Evolutionary conservation across 2,888 invertebrate genomes (phyloP).

Genomic region (Eugnorisma glareosa): DNA sequence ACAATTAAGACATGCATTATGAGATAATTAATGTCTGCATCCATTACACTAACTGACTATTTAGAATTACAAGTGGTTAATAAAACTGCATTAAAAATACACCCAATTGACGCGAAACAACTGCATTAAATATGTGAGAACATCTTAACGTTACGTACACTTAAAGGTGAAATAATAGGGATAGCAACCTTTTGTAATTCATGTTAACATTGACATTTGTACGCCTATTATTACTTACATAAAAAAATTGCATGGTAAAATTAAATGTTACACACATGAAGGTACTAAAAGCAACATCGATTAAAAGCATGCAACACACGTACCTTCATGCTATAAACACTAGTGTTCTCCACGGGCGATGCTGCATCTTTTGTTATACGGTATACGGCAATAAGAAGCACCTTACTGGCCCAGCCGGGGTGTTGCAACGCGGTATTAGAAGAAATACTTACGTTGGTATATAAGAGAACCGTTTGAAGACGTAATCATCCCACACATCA

Average conservation of each 20-base stretch:
- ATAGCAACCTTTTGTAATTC: conserved; percentile 78
- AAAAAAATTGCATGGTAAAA: conserved; percentile 78
- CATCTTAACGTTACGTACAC: conserved; percentile 27
- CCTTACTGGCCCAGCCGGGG: conserved; percentile 71
- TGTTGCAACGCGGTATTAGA: conserved; percentile 87
- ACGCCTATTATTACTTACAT: conserved; percentile 76
- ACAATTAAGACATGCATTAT: conserved; percentile 26
- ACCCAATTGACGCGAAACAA: neutral
- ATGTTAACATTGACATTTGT: conserved; percentile 86
- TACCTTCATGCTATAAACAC: conserved; percentile 62
- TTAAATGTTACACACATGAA: conserved; percentile 74
- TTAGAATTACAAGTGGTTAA: conserved; percentile 14
- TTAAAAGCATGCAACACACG: conserved; percentile 54
- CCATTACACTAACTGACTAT: conserved; percentile 23
- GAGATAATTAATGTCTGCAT: conserved; percentile 18
- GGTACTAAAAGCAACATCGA: conserved; percentile 59
- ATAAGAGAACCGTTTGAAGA: conserved; percentile 85
- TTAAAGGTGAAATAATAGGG: conserved; percentile 61
- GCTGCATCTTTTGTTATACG: conserved; percentile 74
- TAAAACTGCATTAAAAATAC: conserved; percentile 24
- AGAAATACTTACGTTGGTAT: conserved; percentile 84
- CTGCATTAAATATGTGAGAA: neutral
- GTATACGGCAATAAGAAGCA: conserved; percentile 74
- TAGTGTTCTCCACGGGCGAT: conserved; percentile 67
- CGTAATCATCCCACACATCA: conserved; percentile 85